Evolutionary conservation across 2,888 invertebrate species (phyloP), one percentile per base, ranked within the genome.

Genomic region (Heliconius aoede): DNA sequence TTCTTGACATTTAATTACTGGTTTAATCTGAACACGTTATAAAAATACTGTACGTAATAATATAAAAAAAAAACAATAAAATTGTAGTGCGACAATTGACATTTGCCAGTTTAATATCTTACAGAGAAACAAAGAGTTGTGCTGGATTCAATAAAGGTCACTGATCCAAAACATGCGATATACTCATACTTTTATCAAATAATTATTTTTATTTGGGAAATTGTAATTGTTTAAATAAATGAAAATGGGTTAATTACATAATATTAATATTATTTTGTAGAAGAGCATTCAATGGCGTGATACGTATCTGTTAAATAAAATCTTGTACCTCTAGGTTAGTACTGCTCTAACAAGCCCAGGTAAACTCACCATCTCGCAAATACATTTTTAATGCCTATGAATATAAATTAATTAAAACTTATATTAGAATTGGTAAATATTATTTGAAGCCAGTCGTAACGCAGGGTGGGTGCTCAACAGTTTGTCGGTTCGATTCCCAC

Each of bases 51-150:
- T 13, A 21, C 18, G 46, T 21, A 46, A 7, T 32, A 64, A n/a
- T n/a, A n/a, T n/a, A n/a, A n/a, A n/a, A n/a, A n/a, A 9, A 61
- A 32, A 21, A 62, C 11, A 32, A 32, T 64, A 32, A 64, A 64
- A 32, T 62, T 30, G n/a, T 32, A 64, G 62, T 64, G 11, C 4
- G n/a, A 32, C 62, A 55, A 32, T 32, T 64, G 62, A 24, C 62
- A 64, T 64, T 64, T 64, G 32, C 9, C 4, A 64, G 8, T 64
- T n/a, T 40, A 40, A 40, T 40, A 26, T 30, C 32, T 64, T 64
- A n/a, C n/a, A 32, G 30, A 64, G n/a, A 64, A 64, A 32, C 32
- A 64, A 64, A 64, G 62, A 30, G n/a, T 64, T 64, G 32, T 5
- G 11, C 21, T 64, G 8, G 21, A 32, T 32, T 5, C 4, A 46